Percentiles rank a stretch among this genome's conserved stretches.
phyloP scores from a whole-genome alignment of 2,888 invertebrate species.

The Blastobasis adustella region DNA sequence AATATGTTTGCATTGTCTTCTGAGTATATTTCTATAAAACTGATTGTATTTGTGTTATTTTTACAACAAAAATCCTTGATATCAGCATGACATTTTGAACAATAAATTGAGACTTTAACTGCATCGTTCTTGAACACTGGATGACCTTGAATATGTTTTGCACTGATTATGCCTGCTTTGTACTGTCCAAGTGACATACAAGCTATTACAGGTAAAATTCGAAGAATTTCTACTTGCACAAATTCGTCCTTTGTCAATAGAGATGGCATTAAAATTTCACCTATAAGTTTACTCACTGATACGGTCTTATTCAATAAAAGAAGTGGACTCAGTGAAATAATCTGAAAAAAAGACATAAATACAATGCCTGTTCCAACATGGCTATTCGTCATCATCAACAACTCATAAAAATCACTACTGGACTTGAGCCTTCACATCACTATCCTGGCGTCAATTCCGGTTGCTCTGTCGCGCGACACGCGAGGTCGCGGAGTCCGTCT shows the following conservation, averaged over 20 bases:
- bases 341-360: constrained; percentile 36
- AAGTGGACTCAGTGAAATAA: constrained; percentile 45
- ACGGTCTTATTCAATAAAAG: constrained; percentile 43
- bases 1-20: constrained; percentile 27
- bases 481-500: too few species aligned
- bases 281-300: constrained; percentile 53
- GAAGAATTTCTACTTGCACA: constrained; percentile 37
- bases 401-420: too few species aligned
- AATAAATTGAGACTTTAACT: constrained; percentile 35
- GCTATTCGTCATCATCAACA: too few species aligned
- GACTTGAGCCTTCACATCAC: too few species aligned
- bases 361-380: too few species aligned
- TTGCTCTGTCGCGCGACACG: too few species aligned
- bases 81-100: constrained; percentile 46
- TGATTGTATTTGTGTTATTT: constrained; percentile 17
- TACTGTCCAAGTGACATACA: constrained; percentile 51
- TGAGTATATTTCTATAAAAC: constrained; percentile 27
- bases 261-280: constrained; percentile 56
- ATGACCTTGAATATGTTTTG: constrained; percentile 29
- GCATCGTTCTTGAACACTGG: constrained; percentile 31
- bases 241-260: constrained; percentile 43
- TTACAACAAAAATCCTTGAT: constrained; percentile 4
- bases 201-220: constrained; percentile 37
- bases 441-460: too few species aligned
- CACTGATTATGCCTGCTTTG: constrained; percentile 24